Evolutionary conservation across 1,140 invertebrate species (phyloP), one percentile per base, ranked within the genome.

Genomic region (Aphelenchoides fujianensis): DNA sequence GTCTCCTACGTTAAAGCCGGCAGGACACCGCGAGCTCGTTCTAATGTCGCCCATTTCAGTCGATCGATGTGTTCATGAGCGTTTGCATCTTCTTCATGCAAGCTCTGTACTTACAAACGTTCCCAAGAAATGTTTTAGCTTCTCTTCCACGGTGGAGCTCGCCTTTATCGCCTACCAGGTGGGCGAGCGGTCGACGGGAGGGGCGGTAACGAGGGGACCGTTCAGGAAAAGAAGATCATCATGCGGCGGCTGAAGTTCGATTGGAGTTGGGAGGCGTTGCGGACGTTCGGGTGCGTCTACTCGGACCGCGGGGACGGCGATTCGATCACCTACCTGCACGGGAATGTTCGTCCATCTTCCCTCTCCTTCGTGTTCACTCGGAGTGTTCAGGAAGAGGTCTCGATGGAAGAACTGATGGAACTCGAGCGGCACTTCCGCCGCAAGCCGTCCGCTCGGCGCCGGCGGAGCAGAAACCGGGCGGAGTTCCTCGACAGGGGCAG

Each of bases 161-260:
- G 82, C 82, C 2, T 74, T 84, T 63, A 82, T 83, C 19, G 81
- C 81, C 0, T 83, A 84, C 71, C 82, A 83, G 70, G 79, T 82
- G 54, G 12, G 2, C 23, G 19, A 1, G n/a, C 7, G 31, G 69
- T 2, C 59, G 28, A 5, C 3, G 16, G 12, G 3, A 7, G 9
- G 70, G 27, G 30, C 32, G 5, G 16, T 28, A 72, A 72, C 1
- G 54, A 34, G 23, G 23, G 27, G 2, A 31, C 5, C 32, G 34
- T 74, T 74, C 32, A 78, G 74, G 74, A 76, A 27, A 76, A 76
- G 70, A 78, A 79, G 48, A 61, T 76, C 36, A 27, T 76, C 27
- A 37, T 81, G n/a, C 70, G 77, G n/a, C 72, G 77, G 34, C 23
- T 76, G 5, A 28, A 75, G 7, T 72, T 76, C 37, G 37, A 53